A percentile compares a stretch with the other conserved stretches of the same genome.
Conservation (phyloP, 2,113 vertebrate species). For the Xenopus laevis region DNA sequence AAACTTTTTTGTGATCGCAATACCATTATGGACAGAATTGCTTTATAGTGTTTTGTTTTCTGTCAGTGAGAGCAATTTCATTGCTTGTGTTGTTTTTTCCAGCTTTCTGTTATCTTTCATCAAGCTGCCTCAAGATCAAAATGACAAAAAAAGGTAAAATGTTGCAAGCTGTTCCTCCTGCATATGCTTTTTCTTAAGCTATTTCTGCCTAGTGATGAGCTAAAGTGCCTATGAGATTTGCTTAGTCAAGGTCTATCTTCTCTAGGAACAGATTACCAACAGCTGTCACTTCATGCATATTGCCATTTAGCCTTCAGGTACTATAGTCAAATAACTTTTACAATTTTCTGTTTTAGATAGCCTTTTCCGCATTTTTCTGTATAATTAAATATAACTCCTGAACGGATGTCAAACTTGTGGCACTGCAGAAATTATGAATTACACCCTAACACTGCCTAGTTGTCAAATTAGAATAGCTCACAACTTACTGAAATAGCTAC, state of each 20-base stretch:
- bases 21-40: conserved; percentile 9
- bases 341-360: no score
- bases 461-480: no score
- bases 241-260: conserved; percentile 41
- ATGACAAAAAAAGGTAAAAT: conserved; percentile 42
- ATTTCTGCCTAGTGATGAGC: conserved; percentile 36
- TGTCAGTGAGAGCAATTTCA: conserved; percentile 15
- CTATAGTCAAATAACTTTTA: no score
- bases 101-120: not conserved
- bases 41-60: conserved; percentile 1
- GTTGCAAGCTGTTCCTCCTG: conserved; percentile 35
- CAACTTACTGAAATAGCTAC: no score
- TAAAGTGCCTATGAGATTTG: conserved; percentile 28
- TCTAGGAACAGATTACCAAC: conserved; percentile 36
- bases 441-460: no score
- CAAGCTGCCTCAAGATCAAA: conserved; percentile 19
- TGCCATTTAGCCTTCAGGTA: conserved; percentile 18
- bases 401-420: no score
- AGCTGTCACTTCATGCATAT: conserved; percentile 38
- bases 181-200: conserved; percentile 25
- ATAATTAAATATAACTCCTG: no score
- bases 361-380: no score
- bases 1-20: conserved; percentile 1
- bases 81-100: conserved; percentile 24
- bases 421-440: no score